Evolutionary conservation across 2,113 vertebrate species (phyloP).

Genomic region (Cricetomys ansorgei): DNA sequence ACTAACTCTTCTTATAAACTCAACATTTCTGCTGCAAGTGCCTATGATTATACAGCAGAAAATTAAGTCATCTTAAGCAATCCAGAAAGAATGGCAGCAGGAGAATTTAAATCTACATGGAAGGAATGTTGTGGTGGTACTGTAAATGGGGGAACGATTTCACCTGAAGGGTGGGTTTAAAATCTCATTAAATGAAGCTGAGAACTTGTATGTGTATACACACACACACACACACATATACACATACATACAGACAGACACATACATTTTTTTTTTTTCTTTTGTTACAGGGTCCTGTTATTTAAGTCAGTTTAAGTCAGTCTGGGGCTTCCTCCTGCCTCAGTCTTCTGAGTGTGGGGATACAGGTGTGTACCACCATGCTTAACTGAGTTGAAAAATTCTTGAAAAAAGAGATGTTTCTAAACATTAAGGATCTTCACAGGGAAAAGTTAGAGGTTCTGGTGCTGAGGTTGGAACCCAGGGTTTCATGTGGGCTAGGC

Average conservation of each 20-base stretch:
- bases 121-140: not conserved
- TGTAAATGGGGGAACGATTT: not conserved
- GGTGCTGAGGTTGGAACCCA: not conserved
- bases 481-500: not conserved
- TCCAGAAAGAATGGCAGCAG: not conserved
- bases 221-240: no score
- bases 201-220: no score
- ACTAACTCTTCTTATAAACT: not conserved
- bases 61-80: not conserved
- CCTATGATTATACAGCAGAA: not conserved
- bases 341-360: not conserved
- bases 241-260: no score
- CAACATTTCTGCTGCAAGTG: not conserved
- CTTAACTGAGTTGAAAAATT: not conserved
- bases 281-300: not conserved
- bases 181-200: not conserved
- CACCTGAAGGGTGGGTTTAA: not conserved
- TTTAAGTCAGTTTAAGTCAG: not conserved
- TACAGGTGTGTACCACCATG: not conserved
- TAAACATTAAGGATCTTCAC: conserved; percentile 7
- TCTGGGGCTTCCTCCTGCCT: not conserved
- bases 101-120: conserved; percentile 26
- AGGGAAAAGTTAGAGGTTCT: not conserved
- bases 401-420: not conserved
- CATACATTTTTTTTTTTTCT: not conserved